Conservation (phyloP, 2,888 invertebrate genomes). For the Nomada hirtipes region DNA sequence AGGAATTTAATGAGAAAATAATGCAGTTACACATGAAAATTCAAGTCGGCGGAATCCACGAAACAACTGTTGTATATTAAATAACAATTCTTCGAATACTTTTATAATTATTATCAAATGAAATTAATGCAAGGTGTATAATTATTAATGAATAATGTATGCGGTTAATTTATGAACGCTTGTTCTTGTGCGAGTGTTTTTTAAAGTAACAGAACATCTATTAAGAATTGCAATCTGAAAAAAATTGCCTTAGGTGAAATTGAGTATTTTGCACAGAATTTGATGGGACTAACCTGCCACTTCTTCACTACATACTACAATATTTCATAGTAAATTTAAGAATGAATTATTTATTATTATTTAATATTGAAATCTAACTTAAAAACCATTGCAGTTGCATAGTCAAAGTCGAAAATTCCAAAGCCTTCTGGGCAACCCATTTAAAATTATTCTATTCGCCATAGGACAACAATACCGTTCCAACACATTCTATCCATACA, state of each 20-base stretch:
- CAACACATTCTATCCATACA: too few species aligned
- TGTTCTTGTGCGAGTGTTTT: background rate
- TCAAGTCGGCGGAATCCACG: too few species aligned
- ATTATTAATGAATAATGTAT: background rate
- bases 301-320: background rate
- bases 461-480: too few species aligned
- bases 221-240: background rate
- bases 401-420: too few species aligned
- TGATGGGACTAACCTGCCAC: too few species aligned
- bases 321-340: background rate
- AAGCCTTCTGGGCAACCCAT: too few species aligned
- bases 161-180: background rate
- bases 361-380: too few species aligned
- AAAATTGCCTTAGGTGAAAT: too few species aligned
- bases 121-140: background rate
- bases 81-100: slow-evolving; percentile 9
- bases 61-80: background rate
- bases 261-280: background rate
- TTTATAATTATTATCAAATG: too few species aligned
- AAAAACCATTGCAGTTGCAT: too few species aligned
- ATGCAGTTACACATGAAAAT: background rate
- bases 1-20: background rate
- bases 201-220: background rate
- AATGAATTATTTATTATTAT: too few species aligned
- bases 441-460: too few species aligned